Conservation (phyloP, 2,113 vertebrate species). For the Balaeniceps rex region DNA sequence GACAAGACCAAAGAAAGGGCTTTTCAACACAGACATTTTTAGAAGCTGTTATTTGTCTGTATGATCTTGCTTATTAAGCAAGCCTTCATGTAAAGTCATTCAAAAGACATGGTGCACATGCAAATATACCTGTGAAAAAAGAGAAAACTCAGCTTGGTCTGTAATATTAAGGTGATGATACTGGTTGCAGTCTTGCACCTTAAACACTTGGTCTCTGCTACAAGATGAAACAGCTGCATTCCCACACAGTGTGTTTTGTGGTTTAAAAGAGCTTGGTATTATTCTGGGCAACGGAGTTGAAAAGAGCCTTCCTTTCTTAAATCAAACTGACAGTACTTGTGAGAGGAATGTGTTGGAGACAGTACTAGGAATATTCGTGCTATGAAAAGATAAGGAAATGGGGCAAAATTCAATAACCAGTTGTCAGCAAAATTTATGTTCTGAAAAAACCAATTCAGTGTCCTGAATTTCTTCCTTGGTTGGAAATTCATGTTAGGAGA, state of each 20-base stretch:
- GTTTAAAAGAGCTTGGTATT: not conserved
- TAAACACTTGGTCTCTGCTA: not conserved
- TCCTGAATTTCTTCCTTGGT: not conserved
- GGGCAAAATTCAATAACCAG: not conserved
- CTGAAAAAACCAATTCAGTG: not conserved
- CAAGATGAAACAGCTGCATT: not conserved
- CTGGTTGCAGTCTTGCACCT: not conserved
- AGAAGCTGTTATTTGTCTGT: not conserved
- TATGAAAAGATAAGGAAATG: not conserved
- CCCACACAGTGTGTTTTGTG: not conserved
- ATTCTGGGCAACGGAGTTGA: not conserved
- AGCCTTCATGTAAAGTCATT: not conserved
- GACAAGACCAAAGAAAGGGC: not conserved
- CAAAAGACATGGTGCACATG: not conserved
- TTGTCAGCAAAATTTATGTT: not conserved
- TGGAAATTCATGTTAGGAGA: not conserved
- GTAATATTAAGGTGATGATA: not conserved
- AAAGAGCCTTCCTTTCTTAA: not conserved
- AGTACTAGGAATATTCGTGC: not conserved
- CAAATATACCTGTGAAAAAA: not conserved
- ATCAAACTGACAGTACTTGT: not conserved
- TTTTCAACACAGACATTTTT: not conserved
- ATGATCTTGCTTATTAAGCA: not conserved
- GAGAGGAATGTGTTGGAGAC: not conserved
- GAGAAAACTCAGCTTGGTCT: not conserved